These are phyloP conservation scores for Agrochola litura DNA, from an alignment of 2,888 invertebrate genomes.

Conservation along the genomic window DNA sequence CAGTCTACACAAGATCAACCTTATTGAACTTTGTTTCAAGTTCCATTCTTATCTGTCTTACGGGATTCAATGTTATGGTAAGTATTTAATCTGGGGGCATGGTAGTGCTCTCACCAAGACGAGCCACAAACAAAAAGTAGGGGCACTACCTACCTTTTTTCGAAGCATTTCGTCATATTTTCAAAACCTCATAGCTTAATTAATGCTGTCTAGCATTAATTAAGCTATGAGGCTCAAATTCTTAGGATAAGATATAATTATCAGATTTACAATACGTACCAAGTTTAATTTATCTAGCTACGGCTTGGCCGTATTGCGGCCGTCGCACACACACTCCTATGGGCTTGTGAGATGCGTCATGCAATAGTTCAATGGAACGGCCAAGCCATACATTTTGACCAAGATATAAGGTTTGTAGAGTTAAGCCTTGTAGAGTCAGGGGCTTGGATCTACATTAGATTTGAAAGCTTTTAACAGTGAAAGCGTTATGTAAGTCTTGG, in stretches of 20 bases:
- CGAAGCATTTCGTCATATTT: neutral
- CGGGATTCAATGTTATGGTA: constrained; percentile 81
- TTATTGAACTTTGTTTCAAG: constrained; percentile 78
- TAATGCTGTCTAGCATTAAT: too few species aligned
- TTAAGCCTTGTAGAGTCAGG: too few species aligned
- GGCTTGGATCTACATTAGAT: neutral
- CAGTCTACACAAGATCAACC: constrained; percentile 74
- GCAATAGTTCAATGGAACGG: neutral
- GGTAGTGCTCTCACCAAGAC: neutral
- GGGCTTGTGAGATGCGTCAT: too few species aligned
- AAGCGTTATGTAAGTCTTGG: neutral
- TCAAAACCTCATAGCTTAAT: too few species aligned
- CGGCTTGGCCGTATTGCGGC: too few species aligned
- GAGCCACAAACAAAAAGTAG: neutral
- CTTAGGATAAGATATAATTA: too few species aligned
- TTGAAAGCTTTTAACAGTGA: neutral
- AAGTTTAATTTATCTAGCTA: too few species aligned
- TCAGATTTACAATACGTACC: too few species aligned
- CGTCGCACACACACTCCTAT: too few species aligned
- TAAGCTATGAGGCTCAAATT: too few species aligned
- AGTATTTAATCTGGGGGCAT: neutral
- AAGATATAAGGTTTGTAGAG: neutral
- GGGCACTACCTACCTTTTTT: neutral
- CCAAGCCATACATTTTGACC: neutral
- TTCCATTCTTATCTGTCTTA: constrained; percentile 78